Base-by-base conservation (phyloP, 2,113 vertebrate genomes). In the Microcebus griseorufus region DNA sequence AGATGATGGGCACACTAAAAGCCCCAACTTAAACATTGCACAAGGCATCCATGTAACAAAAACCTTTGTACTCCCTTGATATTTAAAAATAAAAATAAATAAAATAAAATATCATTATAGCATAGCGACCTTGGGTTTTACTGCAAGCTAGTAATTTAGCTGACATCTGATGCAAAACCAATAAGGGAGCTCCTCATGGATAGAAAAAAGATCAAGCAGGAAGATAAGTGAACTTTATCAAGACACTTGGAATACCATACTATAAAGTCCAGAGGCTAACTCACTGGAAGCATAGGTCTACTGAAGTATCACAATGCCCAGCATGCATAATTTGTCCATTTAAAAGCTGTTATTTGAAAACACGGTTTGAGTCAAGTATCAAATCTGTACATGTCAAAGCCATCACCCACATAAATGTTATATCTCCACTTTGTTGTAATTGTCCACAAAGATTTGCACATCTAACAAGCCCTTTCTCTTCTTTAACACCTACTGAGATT, bases 91-190 rank as follows among this genome's bases (percentile, higher is more conserved):
- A 64, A 27, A 64, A 29, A 62, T 55, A 58, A 58, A 37, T 81
- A 90, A 96, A 95, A 39, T 73, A 90, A 96, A 95, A 32, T 73
- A 67, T 23, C 70, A 42, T 79, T 76, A 60, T 6, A 67, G 34
- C 20, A 88, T 20, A 90, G 60, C 29, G 45, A 42, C 34, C 29
- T 79, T 25, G 25, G 69, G 34, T 92, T 92, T 94, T 34, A 67
- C 22, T 42, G 75, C 81, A 5, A 45, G 1, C 29, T 82, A 7
- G 48, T 3, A 89, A 88, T 42, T 86, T 39, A 93, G 23, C 51
- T 7, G 81, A 55, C n/a, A 62, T 82, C 62, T 70, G 20, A 20
- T 51, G 37, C 27, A 79, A 80, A 94, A 89, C 7, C 32, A 72
- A 39, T 37, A 45, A 2, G 9, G 45, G 23, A 96, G 29, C 3